Conservation (phyloP, 2,113 vertebrate genomes). For the Urocynchramus pylzowi region DNA sequence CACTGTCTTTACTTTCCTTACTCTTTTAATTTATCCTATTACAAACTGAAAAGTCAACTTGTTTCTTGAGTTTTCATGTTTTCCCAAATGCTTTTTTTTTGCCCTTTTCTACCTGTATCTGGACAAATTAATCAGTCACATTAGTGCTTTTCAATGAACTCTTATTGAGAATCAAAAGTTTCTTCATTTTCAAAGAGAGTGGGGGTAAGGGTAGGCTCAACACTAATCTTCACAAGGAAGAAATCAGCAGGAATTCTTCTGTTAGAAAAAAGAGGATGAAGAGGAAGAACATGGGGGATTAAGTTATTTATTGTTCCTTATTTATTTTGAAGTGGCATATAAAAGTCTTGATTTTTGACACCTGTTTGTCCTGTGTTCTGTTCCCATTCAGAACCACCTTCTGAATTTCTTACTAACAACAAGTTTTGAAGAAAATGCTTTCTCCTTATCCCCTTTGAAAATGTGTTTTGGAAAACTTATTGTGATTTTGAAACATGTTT, state of each 20-base stretch:
- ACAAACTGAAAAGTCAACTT: conserved; percentile 17
- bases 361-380: not conserved
- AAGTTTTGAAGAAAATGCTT: not conserved
- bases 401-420: not conserved
- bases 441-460: not conserved
- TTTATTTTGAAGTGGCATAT: not conserved
- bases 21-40: not conserved
- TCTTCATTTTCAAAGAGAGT: conserved; percentile 39
- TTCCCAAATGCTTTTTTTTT: not conserved
- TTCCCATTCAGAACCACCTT: not conserved
- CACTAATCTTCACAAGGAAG: conserved; percentile 18
- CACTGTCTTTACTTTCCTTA: not conserved
- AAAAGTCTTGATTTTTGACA: not conserved
- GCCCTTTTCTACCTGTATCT: not conserved
- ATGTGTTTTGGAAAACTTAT: not conserved
- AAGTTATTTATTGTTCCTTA: not conserved
- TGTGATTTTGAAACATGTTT: not conserved
- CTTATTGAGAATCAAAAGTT: conserved; percentile 25
- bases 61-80: conserved; percentile 26
- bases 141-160: conserved; percentile 22
- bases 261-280: not conserved
- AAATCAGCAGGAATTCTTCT: conserved; percentile 21
- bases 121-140: conserved; percentile 46
- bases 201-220: not conserved
- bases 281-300: not conserved